These are phyloP conservation scores for Crotophaga sulcirostris DNA, from an alignment of 2,113 vertebrate species.

Conservation along the genomic window DNA sequence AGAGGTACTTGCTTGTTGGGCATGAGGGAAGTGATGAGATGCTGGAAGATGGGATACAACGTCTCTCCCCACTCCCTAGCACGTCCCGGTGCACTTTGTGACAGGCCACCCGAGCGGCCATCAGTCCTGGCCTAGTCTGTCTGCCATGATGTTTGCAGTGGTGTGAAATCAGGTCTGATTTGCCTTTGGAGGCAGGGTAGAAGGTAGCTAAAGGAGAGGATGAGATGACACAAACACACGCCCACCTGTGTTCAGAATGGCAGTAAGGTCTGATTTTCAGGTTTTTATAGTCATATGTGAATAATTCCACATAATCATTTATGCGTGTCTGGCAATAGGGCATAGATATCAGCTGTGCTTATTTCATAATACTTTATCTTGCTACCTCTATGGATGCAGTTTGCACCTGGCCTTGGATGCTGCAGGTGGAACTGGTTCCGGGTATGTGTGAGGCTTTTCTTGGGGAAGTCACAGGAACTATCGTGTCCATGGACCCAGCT, in stretches of 20 bases:
- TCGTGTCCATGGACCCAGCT: fast-evolving
- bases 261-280: background rate
- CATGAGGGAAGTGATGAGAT: background rate
- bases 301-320: background rate
- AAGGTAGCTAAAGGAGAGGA: no score
- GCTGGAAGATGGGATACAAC: background rate
- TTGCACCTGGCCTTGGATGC: background rate
- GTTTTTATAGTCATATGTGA: background rate
- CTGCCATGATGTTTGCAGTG: no score
- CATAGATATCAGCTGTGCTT: background rate
- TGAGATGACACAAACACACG: no score
- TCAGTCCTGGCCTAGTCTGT: no score
- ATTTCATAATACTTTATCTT: background rate
- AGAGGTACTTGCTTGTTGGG: background rate
- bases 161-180: no score
- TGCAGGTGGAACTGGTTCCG: background rate
- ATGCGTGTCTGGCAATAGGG: background rate
- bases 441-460: background rate
- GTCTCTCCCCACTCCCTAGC: background rate
- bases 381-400: background rate
- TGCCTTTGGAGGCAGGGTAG: no score
- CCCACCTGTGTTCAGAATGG: background rate
- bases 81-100: background rate
- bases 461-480: background rate
- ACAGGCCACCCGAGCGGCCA: background rate